Evolutionary conservation across 2,888 invertebrate genomes (phyloP), one percentile per base, ranked within the genome.

Genomic region (Catocala sponsa): DNA sequence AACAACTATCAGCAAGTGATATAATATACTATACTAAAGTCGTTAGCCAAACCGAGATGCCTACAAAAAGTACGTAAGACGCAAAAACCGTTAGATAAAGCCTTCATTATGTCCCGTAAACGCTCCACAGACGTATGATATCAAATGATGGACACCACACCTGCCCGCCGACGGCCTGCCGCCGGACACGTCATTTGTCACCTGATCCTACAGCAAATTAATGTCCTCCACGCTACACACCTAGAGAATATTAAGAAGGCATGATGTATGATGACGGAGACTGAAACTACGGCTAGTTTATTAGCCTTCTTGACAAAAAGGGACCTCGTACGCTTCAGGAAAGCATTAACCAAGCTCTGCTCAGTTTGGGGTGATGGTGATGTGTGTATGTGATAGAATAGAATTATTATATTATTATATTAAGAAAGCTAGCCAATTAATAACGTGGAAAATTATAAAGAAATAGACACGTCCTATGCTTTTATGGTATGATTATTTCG

Each of bases 101-200:
- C 42, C 4, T 6, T 42, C 42, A 42, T 42, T n/a, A 11, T 42
- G 5, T n/a, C 42, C 0, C 42, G 11, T 38, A 38, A 42, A 42
- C 5, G 42, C n/a, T 42, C 2, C 42, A 35, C 9, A 49, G 15
- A 6, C 43, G 33, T 54, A 11, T n/a, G 12, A n/a, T 5, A 35
- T 13, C 55, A n/a, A 38, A 15, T 47, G 55, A 41, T 35, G 25
- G 48, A 55, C 38, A 38, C 55, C 41, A 35, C 47, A 41, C 55
- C 55, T 48, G 38, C 35, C 46, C n/a, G n/a, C 33, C 11, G 47
- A 12, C 46, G 25, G 25, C 4, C 25, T 25, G 25, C 25, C 32
- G 2, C 25, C 42, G 42, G 42, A 55, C 42, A 58, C 51, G 51
- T 10, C 46, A 58, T 51, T 51, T 51, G 58, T 58, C 51, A 52